phyloP scores from a whole-genome alignment of 2,113 vertebrate species.

The Nothobranchius furzeri region DNA sequence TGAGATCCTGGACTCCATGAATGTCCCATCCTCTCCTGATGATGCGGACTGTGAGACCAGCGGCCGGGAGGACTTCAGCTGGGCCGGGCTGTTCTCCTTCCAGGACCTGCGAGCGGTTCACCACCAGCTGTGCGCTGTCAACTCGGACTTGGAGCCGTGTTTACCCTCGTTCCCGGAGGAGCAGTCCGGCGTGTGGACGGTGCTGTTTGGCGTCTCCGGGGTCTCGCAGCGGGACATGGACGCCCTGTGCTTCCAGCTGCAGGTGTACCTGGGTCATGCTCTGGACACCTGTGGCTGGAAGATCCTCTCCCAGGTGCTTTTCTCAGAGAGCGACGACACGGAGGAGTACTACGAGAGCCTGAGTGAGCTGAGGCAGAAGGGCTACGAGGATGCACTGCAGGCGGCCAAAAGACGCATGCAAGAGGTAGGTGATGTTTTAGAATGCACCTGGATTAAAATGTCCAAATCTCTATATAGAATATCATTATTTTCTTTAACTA shows the following conservation, averaged over 20 bases:
- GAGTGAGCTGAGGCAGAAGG: constrained; percentile 91
- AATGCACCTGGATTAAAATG: too few species aligned
- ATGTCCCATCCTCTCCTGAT: constrained; percentile 53
- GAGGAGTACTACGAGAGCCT: constrained; percentile 98
- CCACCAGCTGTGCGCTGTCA: constrained; percentile 92
- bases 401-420: constrained; percentile 87
- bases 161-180: constrained; percentile 92
- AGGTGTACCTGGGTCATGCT: constrained; percentile 92
- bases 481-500: background rate
- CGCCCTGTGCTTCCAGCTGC: constrained; percentile 87
- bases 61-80: constrained; percentile 89
- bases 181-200: constrained; percentile 91
- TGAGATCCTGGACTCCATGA: constrained; percentile 79
- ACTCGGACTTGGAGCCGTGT: constrained; percentile 91
- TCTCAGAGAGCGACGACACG: constrained; percentile 89
- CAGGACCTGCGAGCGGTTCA: constrained; percentile 90
- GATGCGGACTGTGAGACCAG: constrained; percentile 54
- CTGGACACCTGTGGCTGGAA: constrained; percentile 98
- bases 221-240: constrained; percentile 85
- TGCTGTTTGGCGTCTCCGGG: constrained; percentile 84
- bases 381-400: constrained; percentile 93
- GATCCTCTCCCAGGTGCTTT: constrained; percentile 94
- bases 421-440: constrained; percentile 80
- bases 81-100: constrained; percentile 96
- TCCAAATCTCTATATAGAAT: background rate